Evolutionary conservation across 2,888 invertebrate species (phyloP).

Genomic region (Calameuta idolon): DNA sequence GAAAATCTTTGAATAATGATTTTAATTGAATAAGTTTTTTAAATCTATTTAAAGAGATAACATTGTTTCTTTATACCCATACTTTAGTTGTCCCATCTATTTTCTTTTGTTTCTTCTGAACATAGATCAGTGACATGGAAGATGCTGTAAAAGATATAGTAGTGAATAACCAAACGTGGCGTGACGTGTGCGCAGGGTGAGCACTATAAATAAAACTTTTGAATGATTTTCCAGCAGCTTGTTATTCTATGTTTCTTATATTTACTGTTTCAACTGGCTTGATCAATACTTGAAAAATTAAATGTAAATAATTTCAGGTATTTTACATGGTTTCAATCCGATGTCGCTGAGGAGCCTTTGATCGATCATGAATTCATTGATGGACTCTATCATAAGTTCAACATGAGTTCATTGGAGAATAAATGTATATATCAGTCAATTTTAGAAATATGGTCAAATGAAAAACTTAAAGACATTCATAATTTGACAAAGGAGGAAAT

Average conservation of each 20-base stretch:
- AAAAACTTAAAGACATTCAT: slow-evolving; percentile 32
- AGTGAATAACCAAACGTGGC: slow-evolving; percentile 57
- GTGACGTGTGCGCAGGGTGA: slow-evolving; percentile 64
- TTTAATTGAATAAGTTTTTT: slow-evolving; percentile 30
- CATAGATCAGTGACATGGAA: slow-evolving; percentile 57
- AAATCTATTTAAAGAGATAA: background rate
- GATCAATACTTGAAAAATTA: background rate
- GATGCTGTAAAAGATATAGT: slow-evolving; percentile 46
- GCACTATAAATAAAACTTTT: slow-evolving; percentile 15
- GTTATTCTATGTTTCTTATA: background rate
- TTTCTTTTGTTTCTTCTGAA: slow-evolving; percentile 5
- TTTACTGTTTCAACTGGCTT: background rate
- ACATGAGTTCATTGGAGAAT: slow-evolving; percentile 43
- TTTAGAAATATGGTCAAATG: slow-evolving; percentile 53
- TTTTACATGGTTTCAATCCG: slow-evolving; percentile 56
- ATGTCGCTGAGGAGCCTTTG: slow-evolving; percentile 19
- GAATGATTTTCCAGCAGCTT: background rate
- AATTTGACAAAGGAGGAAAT: slow-evolving; percentile 45
- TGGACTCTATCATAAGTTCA: slow-evolving; percentile 41
- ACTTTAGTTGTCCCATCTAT: background rate
- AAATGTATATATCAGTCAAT: slow-evolving; percentile 61
- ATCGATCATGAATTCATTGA: slow-evolving; percentile 23
- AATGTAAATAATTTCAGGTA: slow-evolving; percentile 40
- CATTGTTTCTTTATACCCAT: background rate
- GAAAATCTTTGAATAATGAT: slow-evolving; percentile 36